Conservation (phyloP, 2,888 invertebrate species). For the Strigamia crassipes region DNA sequence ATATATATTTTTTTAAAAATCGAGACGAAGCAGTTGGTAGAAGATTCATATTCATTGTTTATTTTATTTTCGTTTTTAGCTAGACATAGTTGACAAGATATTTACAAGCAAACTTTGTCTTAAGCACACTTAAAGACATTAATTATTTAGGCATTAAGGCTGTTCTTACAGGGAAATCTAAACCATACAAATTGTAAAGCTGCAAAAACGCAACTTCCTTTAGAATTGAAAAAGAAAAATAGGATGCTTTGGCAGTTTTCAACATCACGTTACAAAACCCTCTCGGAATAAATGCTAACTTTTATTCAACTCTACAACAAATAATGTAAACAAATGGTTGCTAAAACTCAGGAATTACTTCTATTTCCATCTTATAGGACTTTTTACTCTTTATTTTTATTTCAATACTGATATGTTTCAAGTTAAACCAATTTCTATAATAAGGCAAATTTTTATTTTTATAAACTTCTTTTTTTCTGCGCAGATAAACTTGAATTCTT, state of each 20-base stretch:
- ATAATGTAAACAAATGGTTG: not conserved
- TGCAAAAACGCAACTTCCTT: not conserved
- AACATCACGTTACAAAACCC: conserved; percentile 12
- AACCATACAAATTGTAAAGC: not conserved
- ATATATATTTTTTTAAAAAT: too few relatives aligned
- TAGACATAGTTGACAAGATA: not conserved
- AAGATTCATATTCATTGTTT: conserved; percentile 11
- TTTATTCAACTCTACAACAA: not conserved
- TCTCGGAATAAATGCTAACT: not conserved
- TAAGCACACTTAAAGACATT: conserved; percentile 16
- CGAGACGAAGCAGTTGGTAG: not conserved
- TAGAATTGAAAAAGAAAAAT: not conserved
- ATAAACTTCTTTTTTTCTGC: not conserved
- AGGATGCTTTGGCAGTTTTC: conserved; percentile 18
- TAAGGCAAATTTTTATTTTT: conserved; percentile 10
- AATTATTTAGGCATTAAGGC: conserved; percentile 21
- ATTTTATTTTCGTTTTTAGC: conserved; percentile 8
- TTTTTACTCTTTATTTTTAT: not conserved
- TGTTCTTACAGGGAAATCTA: conserved; percentile 21
- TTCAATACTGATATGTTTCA: conserved; percentile 15
- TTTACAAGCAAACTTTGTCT: conserved; percentile 21
- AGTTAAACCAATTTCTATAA: not conserved
- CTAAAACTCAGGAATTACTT: not conserved
- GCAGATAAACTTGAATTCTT: not conserved
- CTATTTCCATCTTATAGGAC: not conserved